These are phyloP conservation scores for Porites australiensis DNA, from an alignment of 64 coral and sea anemone species.

Conservation along the genomic window DNA sequence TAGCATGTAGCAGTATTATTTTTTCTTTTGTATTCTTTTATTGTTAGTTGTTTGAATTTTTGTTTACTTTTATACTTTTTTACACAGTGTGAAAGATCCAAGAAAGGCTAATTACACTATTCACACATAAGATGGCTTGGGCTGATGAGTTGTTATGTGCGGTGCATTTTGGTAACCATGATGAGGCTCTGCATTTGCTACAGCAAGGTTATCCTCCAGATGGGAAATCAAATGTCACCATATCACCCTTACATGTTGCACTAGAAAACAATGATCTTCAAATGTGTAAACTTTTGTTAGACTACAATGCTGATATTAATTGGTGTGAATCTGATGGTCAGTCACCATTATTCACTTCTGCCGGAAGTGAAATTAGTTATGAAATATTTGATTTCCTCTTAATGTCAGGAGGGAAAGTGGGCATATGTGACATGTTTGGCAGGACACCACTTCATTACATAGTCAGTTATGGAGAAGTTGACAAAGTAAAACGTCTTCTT, in stretches of 20 bases:
- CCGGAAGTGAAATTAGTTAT: constrained; percentile 13
- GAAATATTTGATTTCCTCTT: constrained; percentile 16
- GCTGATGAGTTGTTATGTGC: constrained; percentile 1
- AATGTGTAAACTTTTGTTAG: constrained; percentile 16
- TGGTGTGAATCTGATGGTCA: constrained; percentile 10
- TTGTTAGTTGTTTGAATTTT: neutral
- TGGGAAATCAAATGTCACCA: neutral
- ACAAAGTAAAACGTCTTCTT: constrained; percentile 15
- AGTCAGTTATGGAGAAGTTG: neutral
- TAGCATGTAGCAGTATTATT: no score
- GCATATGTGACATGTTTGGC: neutral
- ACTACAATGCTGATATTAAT: constrained; percentile 24
- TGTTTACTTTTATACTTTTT: neutral
- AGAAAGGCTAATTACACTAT: neutral
- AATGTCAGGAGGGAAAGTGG: neutral
- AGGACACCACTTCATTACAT: constrained; percentile 24
- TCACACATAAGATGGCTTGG: neutral
- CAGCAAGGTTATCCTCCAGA: neutral
- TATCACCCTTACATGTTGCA: constrained; percentile 8
- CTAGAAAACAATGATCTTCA: constrained; percentile 8
- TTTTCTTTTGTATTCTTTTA: no score
- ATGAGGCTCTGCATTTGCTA: neutral
- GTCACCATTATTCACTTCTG: constrained; percentile 6
- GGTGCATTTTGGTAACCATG: constrained; percentile 19
- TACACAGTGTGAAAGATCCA: neutral